Evolutionary conservation across 2,113 vertebrate species (phyloP).

Genomic region (Podarcis raffonei): DNA sequence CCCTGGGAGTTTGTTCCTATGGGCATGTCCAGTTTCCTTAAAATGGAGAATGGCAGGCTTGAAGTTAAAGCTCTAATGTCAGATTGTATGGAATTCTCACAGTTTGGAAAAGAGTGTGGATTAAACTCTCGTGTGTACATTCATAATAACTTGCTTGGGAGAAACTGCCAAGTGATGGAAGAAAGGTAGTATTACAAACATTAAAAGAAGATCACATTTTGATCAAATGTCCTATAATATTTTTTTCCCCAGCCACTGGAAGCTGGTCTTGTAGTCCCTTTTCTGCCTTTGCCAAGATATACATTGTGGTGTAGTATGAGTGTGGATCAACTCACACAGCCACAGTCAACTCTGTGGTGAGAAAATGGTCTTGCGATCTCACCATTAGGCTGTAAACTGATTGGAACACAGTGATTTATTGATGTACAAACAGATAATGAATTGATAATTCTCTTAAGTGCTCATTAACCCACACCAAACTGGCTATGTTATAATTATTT

Average conservation of each 20-base stretch:
- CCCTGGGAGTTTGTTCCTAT: no score
- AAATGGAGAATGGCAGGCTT: not conserved
- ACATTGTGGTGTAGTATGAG: not conserved
- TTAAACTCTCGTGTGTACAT: not conserved
- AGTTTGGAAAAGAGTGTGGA: not conserved
- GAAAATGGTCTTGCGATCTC: not conserved
- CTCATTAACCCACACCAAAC: rapidly evolving
- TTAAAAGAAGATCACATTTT: not conserved
- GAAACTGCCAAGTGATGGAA: not conserved
- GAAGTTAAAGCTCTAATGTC: not conserved
- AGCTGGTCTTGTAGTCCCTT: not conserved
- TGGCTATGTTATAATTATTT: not conserved
- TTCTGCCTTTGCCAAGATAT: no score
- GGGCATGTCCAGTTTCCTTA: not conserved
- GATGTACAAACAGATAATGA: not conserved
- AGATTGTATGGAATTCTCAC: not conserved
- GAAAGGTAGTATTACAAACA: not conserved
- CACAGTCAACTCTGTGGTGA: not conserved
- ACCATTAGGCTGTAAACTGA: not conserved
- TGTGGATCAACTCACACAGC: not conserved
- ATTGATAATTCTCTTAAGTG: slow-evolving; percentile 3
- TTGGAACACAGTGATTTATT: not conserved
- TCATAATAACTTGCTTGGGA: not conserved
- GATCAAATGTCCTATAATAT: not conserved
- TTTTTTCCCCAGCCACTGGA: rapidly evolving